Evolutionary conservation across 2,888 invertebrate species (phyloP).

Genomic region (Masnerella sp.): DNA sequence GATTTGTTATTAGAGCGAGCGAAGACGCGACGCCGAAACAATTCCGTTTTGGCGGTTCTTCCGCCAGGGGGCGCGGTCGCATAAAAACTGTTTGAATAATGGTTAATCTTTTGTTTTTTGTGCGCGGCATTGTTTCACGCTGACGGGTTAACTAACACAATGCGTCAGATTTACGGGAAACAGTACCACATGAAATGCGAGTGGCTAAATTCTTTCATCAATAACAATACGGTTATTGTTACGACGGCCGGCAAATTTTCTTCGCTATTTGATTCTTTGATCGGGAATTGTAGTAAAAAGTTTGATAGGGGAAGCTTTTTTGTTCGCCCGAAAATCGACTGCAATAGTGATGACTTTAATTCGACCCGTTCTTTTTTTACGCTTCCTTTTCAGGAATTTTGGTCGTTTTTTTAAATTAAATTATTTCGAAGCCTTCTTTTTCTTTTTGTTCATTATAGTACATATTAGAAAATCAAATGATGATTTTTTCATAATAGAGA

Average conservation of each 20-base stretch:
- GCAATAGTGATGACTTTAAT: conserved; percentile 23
- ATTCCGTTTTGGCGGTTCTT: conserved; percentile 28
- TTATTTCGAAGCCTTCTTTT: too few species aligned
- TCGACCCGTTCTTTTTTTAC: not conserved
- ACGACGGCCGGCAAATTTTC: conserved; percentile 26
- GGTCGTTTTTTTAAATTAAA: too few species aligned
- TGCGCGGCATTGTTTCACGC: conserved; percentile 39
- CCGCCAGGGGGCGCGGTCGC: conserved; percentile 8
- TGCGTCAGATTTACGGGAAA: conserved; percentile 46
- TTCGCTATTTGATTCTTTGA: conserved; percentile 41
- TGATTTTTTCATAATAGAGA: too few species aligned
- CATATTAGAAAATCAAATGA: too few species aligned
- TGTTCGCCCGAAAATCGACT: conserved; percentile 11
- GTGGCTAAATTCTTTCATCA: conserved; percentile 39
- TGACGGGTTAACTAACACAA: conserved; percentile 48
- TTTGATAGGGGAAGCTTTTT: too few species aligned
- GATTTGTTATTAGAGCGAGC: conserved; percentile 34
- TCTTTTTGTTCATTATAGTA: conserved; percentile 6
- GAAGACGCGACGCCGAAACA: conserved; percentile 30
- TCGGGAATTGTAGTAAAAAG: conserved; percentile 20
- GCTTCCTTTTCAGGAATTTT: too few species aligned
- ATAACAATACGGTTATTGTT: conserved; percentile 50
- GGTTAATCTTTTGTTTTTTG: conserved; percentile 43
- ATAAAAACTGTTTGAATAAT: conserved; percentile 51
- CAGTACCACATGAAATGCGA: conserved; percentile 37